Evolutionary conservation across 2,888 invertebrate species (phyloP).

Genomic region (Papilio demoleus): DNA sequence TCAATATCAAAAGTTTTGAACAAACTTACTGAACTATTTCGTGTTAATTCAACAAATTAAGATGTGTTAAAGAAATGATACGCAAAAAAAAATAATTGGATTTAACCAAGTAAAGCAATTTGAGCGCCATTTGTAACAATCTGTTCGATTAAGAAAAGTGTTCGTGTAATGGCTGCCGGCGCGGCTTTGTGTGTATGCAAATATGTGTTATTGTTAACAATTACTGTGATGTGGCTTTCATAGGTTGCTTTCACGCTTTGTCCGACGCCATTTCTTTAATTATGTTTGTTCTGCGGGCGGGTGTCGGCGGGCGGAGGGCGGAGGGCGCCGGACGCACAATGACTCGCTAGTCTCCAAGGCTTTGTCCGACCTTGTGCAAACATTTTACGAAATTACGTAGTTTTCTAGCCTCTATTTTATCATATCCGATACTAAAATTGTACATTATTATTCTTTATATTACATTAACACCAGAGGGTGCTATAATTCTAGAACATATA

Average conservation of each 20-base stretch:
- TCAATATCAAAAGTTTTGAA: background rate
- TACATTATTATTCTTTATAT: background rate
- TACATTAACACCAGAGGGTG: background rate
- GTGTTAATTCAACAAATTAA: slow-evolving; percentile 12
- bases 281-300: slow-evolving; percentile 50
- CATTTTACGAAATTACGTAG: slow-evolving; percentile 30
- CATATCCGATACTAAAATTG: background rate
- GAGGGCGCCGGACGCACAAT: slow-evolving; percentile 33
- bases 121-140: slow-evolving; percentile 43
- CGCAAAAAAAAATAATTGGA: slow-evolving; percentile 24
- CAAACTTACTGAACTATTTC: background rate
- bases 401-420: slow-evolving; percentile 1
- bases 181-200: slow-evolving; percentile 57
- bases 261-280: slow-evolving; percentile 54
- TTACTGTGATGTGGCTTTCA: slow-evolving; percentile 43
- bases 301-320: slow-evolving; percentile 8
- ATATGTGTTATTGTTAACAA: slow-evolving; percentile 49
- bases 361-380: slow-evolving; percentile 23
- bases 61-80: background rate
- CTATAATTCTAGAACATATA: no score
- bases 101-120: slow-evolving; percentile 20
- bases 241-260: slow-evolving; percentile 46
- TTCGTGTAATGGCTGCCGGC: slow-evolving; percentile 49
- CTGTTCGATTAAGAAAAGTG: slow-evolving; percentile 45
- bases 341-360: slow-evolving; percentile 34